Evolutionary conservation across 2,797 vertebrate genomes (phyloP).

Genomic region (Octomys mimax): DNA sequence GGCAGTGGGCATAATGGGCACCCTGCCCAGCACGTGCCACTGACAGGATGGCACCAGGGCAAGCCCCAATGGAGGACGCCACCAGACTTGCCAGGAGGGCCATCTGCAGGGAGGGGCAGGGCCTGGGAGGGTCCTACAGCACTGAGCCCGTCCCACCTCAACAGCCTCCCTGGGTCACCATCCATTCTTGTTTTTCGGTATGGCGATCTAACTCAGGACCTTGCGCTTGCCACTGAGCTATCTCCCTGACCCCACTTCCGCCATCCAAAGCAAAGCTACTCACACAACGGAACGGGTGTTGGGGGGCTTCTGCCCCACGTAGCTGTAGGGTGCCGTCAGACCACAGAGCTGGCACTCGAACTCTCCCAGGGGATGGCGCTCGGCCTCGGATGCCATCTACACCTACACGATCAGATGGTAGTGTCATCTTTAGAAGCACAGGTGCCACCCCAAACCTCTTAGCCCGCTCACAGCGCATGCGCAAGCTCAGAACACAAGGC

Average conservation of each 20-base stretch:
- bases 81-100: not conserved
- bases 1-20: not conserved
- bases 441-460: not conserved
- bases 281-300: slow-evolving; percentile 92
- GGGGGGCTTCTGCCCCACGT: slow-evolving; percentile 93
- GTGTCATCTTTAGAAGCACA: slow-evolving; percentile 81
- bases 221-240: no score
- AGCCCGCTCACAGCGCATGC: not conserved
- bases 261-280: slow-evolving; percentile 84
- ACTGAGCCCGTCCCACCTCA: not conserved
- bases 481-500: not conserved
- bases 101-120: not conserved
- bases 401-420: slow-evolving; percentile 62
- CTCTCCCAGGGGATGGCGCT: slow-evolving; percentile 78
- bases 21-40: not conserved
- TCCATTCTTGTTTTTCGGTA: no score
- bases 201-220: no score
- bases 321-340: slow-evolving; percentile 90
- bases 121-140: not conserved
- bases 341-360: slow-evolving; percentile 93
- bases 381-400: slow-evolving; percentile 88
- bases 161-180: not conserved
- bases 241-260: no score
- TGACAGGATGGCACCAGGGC: not conserved
- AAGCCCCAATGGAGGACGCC: not conserved